Base-by-base conservation (phyloP, 2,888 invertebrate genomes). In the Cabera pusaria region DNA sequence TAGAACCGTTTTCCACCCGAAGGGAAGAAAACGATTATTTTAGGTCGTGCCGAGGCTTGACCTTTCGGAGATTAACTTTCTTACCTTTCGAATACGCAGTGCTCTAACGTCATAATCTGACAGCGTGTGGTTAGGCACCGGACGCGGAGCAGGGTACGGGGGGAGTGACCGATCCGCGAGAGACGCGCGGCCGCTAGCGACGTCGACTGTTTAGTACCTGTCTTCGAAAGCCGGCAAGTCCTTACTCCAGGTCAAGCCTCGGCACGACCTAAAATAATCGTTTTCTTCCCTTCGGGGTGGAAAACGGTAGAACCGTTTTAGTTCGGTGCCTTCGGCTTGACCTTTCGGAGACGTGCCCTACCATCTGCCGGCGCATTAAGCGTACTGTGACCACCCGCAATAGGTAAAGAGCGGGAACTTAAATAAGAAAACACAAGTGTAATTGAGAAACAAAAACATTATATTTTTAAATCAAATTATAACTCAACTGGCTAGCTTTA, bases 211-310 rank as follows among this genome's bases (percentile, higher is more conserved):
- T 26, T n/a, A 26, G 26, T 26, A 26, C 26, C 16, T 17, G 1
- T 1, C 16, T 10, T 9, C 17, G 26, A 26, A 26, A 17, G 26
- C n/a, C 26, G 26, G 26, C 26, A 26, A 26, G 26, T 1, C 1
- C 17, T 26, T 26, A 6, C 26, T 45, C n/a, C 14, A 40, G 45
- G 14, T 14, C 14, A 14, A 14, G 14, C 14, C 14, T 14, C 14
- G 14, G 14, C 14, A 14, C 2, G 14, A 41, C 36, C 40, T 45
- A 29, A 41, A 45, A 45, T 41, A 45, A n/a, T 28, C 24, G 43
- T 43, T 43, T 39, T 39, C 40, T 10, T 46, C 46, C 46, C 41
- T 46, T 27, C 35, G 47, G 47, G 47, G 42, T 14, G 42, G 43
- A n/a, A n/a, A n/a, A n/a, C n/a, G n/a, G n/a, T n/a, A n/a, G 43